Percentiles rank a stretch among this genome's conserved stretches.
Conservation (phyloP, 1,140 invertebrate species). For the Drosophila ohnishii region DNA sequence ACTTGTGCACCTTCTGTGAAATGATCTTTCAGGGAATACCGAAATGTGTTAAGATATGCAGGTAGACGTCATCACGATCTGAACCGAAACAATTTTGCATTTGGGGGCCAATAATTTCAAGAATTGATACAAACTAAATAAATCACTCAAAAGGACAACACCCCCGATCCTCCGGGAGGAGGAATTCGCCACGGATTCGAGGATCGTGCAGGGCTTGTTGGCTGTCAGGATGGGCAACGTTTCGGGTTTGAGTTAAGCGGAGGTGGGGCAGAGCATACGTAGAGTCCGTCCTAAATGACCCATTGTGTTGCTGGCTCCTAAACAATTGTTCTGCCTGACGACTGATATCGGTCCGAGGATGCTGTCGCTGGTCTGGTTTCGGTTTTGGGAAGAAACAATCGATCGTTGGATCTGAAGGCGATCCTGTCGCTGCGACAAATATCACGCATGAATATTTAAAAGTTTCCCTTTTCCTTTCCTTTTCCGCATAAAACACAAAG, state of each 20-base stretch:
- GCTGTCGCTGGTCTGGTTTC: conserved; percentile 33
- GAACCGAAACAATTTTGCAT: conserved; percentile 41
- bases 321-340: conserved; percentile 63
- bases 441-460: conserved; percentile 79
- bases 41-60: conserved; percentile 80
- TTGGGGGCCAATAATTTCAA: conserved; percentile 73
- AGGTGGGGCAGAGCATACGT: conserved; percentile 3
- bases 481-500: conserved; percentile 56
- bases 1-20: conserved; percentile 32
- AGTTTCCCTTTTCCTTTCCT: conserved; percentile 25
- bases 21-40: conserved; percentile 60
- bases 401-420: conserved; percentile 64
- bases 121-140: conserved; percentile 79
- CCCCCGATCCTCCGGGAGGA: conserved; percentile 27
- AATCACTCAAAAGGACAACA: conserved; percentile 68
- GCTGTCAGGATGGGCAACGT: conserved; percentile 75
- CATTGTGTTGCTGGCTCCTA: conserved; percentile 67
- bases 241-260: conserved; percentile 40
- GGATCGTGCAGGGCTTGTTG: conserved; percentile 78
- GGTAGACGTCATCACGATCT: conserved; percentile 63
- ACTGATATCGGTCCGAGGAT: conserved; percentile 46
- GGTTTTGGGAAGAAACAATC: conserved; percentile 63
- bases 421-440: conserved; percentile 79
- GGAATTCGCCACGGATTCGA: conserved; percentile 9
- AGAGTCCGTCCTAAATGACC: conserved; percentile 65